These are phyloP conservation scores for Mormyrus iriodes DNA, from an alignment of 2,113 vertebrate species.

Conservation along the genomic window DNA sequence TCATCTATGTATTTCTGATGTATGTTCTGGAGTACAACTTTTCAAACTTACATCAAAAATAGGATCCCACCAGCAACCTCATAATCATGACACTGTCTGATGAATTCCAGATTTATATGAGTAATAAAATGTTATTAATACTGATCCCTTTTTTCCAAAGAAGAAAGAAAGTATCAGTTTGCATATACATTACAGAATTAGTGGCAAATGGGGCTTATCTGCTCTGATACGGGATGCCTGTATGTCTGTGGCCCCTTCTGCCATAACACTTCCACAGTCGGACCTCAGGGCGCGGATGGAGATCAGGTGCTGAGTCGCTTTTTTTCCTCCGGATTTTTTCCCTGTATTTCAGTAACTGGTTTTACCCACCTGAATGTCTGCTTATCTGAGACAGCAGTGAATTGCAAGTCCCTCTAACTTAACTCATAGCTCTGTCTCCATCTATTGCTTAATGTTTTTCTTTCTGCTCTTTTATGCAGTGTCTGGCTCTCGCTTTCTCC, in stretches of 20 bases:
- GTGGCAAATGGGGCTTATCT: neutral
- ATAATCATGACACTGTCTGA: neutral
- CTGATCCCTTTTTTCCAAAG: neutral
- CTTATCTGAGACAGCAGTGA: neutral
- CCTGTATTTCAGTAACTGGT: neutral
- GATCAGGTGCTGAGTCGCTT: neutral
- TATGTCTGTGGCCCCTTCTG: neutral
- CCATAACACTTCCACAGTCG: neutral
- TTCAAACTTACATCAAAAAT: neutral
- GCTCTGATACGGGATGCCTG: neutral
- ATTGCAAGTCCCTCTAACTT: neutral
- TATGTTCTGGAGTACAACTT: neutral
- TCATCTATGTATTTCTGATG: neutral
- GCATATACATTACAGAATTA: neutral
- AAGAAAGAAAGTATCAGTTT: neutral
- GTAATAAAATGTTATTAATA: neutral
- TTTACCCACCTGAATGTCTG: neutral
- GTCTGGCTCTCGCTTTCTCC: neutral
- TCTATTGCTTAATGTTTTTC: neutral
- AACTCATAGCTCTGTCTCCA: neutral
- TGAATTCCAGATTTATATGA: neutral
- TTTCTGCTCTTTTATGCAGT: neutral
- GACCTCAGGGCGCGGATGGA: neutral
- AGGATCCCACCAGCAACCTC: neutral
- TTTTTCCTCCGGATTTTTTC: too few species aligned